Evolutionary conservation across 2,113 vertebrate species (phyloP).

Genomic region (Chelonoidis abingdonii): DNA sequence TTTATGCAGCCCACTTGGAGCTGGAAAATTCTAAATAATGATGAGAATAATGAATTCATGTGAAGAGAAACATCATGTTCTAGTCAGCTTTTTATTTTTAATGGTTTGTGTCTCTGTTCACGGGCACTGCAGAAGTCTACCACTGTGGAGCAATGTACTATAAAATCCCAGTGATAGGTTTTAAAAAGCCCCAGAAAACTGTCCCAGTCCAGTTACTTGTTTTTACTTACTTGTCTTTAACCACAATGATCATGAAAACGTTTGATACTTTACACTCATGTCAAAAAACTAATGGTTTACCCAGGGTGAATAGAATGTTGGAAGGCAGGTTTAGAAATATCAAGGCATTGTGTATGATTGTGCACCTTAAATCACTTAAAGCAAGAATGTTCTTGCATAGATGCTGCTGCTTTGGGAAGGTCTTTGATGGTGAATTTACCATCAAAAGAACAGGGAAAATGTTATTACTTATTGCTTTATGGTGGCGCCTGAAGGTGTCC

Average conservation of each 20-base stretch:
- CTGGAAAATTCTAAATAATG: neutral
- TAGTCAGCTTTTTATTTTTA: neutral
- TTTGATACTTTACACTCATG: neutral
- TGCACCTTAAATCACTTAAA: neutral
- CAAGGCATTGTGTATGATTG: rapidly evolving
- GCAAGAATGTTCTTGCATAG: neutral
- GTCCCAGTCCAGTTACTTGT: neutral
- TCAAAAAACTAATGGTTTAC: neutral
- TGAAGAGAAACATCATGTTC: neutral
- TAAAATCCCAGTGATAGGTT: rapidly evolving
- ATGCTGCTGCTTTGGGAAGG: neutral
- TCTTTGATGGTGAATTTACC: neutral
- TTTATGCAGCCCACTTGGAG: neutral
- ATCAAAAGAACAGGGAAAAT: neutral
- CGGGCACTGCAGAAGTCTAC: neutral
- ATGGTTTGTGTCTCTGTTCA: neutral
- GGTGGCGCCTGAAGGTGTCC: neutral
- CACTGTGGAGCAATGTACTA: rapidly evolving
- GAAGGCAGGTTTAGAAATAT: neutral
- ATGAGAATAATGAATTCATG: neutral
- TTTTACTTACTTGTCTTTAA: neutral
- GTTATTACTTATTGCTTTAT: neutral
- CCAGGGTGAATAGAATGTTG: neutral
- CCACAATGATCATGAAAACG: neutral
- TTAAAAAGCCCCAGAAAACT: neutral